Evolutionary conservation across 2,113 vertebrate genomes (phyloP).

Genomic region (Tautogolabrus adspersus): DNA sequence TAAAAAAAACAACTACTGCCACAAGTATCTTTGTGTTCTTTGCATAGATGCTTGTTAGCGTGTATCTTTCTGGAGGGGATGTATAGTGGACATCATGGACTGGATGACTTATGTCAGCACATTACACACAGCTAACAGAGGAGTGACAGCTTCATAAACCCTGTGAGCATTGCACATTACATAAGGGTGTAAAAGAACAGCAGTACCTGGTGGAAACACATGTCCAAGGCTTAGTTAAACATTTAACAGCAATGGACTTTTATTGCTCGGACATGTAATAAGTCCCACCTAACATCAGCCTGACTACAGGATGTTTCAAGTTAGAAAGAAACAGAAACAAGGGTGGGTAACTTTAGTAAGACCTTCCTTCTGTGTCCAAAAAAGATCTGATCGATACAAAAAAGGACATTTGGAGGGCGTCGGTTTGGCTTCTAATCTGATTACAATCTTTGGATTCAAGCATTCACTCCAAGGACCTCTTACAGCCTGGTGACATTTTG

Average conservation of each 20-base stretch:
- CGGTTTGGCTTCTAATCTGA: not conserved
- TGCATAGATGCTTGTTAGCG: not conserved
- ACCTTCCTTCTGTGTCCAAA: not conserved
- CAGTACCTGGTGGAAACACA: not conserved
- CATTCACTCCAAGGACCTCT: not conserved
- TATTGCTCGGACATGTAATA: conserved; percentile 14
- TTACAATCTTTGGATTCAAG: not conserved
- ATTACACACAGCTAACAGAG: conserved; percentile 26
- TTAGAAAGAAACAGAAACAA: conserved; percentile 37
- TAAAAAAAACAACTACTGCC: not conserved
- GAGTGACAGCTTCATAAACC: conserved; percentile 38
- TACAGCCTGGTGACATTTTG: conserved; percentile 1
- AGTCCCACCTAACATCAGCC: not conserved
- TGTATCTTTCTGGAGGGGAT: not conserved
- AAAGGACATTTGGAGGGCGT: not conserved
- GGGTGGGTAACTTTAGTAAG: conserved; percentile 6
- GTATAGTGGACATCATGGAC: not conserved
- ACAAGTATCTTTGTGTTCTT: conserved; percentile 5
- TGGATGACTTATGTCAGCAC: conserved; percentile 26
- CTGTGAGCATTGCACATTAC: conserved; percentile 23
- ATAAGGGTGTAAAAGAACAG: conserved; percentile 31
- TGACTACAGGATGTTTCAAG: conserved; percentile 22
- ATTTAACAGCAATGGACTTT: conserved; percentile 37
- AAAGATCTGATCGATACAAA: conserved; percentile 1
- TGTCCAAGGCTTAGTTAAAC: conserved; percentile 47